Evolutionary conservation across 2,113 vertebrate species (phyloP), one percentile per base, ranked within the genome.

Genomic region (Heterochromis multidens): DNA sequence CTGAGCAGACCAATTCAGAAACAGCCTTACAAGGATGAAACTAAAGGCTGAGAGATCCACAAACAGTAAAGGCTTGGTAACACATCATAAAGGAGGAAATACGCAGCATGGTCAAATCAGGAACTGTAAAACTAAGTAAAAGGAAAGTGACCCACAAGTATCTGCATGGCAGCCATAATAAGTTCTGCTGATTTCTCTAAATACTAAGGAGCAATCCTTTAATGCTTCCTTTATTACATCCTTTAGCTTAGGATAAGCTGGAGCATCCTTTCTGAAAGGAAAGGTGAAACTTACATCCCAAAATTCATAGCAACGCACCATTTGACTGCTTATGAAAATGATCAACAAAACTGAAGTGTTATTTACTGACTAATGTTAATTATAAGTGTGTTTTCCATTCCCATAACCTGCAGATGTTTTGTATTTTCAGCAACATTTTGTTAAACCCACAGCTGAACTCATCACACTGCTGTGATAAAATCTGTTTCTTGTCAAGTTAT

Each of bases 71-170:
- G n/a, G 9, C 63, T 37, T 17, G 63, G 63, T 1, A 67, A 10
- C 23, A 27, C 0, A 67, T 67, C 0, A 27, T 27, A 17, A 0
- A 46, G 14, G 63, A 1, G 14, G 25, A 67, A 33, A 33, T 33
- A 33, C 7, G 7, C 6, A 35, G 33, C 7, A 7, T 35, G 33
- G 33, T 35, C 7, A 35, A 33, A 35, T 35, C 6, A 35, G 33
- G 33, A n/a, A n/a, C n/a, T n/a, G n/a, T n/a, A n/a, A n/a, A n/a
- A n/a, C n/a, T n/a, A n/a, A n/a, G n/a, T n/a, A n/a, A n/a, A n/a
- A n/a, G n/a, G n/a, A n/a, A n/a, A n/a, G 33, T 35, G 33, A 35
- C 33, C 33, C 33, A 35, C 33, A 35, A 35, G 33, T 35, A 35
- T 2, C 33, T 35, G 33, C 33, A 2, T 35, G 33, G 6, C 33